Conservation (phyloP, 1,140 invertebrate genomes). For the Polypedilum pembai region DNA sequence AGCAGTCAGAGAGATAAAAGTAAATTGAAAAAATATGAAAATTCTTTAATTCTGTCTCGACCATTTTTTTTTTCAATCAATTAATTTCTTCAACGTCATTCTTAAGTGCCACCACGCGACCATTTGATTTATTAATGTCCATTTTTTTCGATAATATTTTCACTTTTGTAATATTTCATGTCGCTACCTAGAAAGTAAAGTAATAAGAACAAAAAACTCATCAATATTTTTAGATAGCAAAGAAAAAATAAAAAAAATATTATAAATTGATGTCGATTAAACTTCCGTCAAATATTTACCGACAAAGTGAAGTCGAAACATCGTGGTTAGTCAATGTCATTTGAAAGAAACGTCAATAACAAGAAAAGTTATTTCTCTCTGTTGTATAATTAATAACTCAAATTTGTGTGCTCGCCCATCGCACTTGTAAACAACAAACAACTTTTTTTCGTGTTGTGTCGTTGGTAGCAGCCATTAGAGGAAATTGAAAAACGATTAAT, state of each 20-base stretch:
- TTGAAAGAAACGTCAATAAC: not conserved
- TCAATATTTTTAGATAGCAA: not conserved
- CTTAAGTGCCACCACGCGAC: conserved; percentile 2
- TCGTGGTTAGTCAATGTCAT: not conserved
- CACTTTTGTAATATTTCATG: not conserved
- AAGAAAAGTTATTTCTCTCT: not conserved
- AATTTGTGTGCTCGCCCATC: not conserved
- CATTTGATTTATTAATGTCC: not conserved
- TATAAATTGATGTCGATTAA: conserved; percentile 19
- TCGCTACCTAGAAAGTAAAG: not conserved
- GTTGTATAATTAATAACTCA: conserved; percentile 5
- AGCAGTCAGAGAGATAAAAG: too few relatives aligned
- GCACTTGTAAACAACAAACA: conserved; percentile 17
- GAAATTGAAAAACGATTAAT: conserved; percentile 19
- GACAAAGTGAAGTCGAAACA: not conserved
- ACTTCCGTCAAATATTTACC: conserved; percentile 17
- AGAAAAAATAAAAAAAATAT: not conserved
- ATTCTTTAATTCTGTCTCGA: not conserved
- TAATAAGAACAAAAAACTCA: not conserved
- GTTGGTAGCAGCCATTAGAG: not conserved
- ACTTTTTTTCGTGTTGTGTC: not conserved
- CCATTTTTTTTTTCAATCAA: not conserved
- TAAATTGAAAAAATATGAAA: too few relatives aligned
- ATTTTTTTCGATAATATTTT: not conserved
- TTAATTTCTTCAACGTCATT: conserved; percentile 19